Evolutionary conservation across 2,797 vertebrate species (phyloP), one percentile per base, ranked within the genome.

Genomic region (Myotis findleyi): DNA sequence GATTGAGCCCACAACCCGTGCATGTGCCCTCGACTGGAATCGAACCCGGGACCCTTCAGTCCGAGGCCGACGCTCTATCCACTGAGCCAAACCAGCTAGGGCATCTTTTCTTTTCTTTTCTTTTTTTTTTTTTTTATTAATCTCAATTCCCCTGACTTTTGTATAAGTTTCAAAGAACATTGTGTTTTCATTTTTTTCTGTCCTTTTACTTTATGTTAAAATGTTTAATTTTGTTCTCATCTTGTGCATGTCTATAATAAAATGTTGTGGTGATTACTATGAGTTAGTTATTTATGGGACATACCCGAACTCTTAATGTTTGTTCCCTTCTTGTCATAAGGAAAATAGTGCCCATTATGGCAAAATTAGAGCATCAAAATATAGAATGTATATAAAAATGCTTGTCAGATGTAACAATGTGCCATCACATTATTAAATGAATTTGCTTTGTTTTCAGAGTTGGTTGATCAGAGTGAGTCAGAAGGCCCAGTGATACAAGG

Each of bases 401-500:
- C 47, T 83, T 87, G 83, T 75, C 16, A 18, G 0, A 30, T 55
- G 7, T 64, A 17, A 53, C 5, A 7, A 4, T 18, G 0, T 71
- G 38, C 21, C 21, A 12, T 41, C 20, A 23, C 3, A 14, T 57
- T 51, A 38, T 38, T 38, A 47, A 62, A 73, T 38, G 16, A 38
- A 18, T 93, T n/a, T 71, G n/a, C 38, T 98, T 88, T 97, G 0
- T 91, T 98, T 94, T 88, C 97, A 99, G 98, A 98, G 92, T 75
- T 97, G 84, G 73, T 98, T 17, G 98, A 98, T 72, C 97, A 98
- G 96, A 91, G 17, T 44, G 98, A 98, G 96, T 96, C 97, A 17
- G 98, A 96, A 96, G 87, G 95, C 62, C 38, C 96, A 13, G 96
- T 57, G 69, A 95, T 81, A 44, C 87, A 98, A 98, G 98, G 98